Evolutionary conservation across 2,797 vertebrate species (phyloP).

Genomic region (Gobionotothen gibberifrons): DNA sequence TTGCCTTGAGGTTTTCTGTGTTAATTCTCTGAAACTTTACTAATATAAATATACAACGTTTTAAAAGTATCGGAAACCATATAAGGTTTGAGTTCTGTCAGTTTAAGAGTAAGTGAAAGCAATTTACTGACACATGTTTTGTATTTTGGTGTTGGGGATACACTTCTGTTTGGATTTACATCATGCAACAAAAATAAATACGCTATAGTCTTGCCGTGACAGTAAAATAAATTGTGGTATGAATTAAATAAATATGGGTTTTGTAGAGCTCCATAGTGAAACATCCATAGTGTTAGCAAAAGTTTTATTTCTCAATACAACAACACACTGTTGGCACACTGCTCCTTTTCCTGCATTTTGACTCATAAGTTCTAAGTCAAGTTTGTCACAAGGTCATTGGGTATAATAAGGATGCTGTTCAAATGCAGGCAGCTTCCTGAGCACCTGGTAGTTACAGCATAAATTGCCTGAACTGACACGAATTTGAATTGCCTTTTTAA

Average conservation of each 20-base stretch:
- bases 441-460: conserved; percentile 1
- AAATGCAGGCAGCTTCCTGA: conserved; percentile 3
- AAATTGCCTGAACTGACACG: not conserved
- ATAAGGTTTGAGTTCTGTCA: not conserved
- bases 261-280: not conserved
- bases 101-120: conserved; percentile 12
- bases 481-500: conserved; percentile 22
- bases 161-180: conserved; percentile 1
- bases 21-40: conserved; percentile 6
- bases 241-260: not conserved
- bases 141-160: not conserved
- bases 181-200: conserved; percentile 1
- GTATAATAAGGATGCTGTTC: not conserved
- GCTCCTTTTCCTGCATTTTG: not conserved
- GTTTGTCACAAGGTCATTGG: not conserved
- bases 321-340: not conserved
- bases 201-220: not conserved
- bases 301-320: conserved; percentile 5
- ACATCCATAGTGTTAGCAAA: not conserved
- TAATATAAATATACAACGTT: not conserved
- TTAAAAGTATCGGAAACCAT: not conserved
- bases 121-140: conserved; percentile 3
- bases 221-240: not conserved
- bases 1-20: conserved; percentile 26
- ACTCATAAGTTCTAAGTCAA: not conserved